Conservation (phyloP, 2,113 vertebrate species). For the Pelecanoides urinatrix region DNA sequence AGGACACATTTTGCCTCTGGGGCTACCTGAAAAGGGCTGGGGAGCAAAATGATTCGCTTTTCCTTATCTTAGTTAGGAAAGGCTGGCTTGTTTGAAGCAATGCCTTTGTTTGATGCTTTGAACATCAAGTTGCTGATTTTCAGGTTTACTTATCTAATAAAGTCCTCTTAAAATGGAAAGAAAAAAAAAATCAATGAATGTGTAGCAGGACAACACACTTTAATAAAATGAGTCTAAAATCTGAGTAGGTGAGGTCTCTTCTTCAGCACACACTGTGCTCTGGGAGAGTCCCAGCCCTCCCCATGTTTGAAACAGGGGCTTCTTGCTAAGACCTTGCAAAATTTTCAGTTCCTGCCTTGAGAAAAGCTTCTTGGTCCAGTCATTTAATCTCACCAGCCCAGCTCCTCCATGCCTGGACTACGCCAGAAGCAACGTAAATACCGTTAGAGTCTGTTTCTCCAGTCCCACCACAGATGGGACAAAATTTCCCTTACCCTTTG, state of each 20-base stretch:
- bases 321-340: not conserved
- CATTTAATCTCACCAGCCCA: not conserved
- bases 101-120: not conserved
- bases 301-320: fast-evolving
- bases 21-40: not conserved
- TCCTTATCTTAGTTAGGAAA: not conserved
- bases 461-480: not conserved
- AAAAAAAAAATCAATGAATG: not conserved
- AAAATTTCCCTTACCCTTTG: not conserved
- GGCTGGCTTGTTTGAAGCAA: not conserved
- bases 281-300: not conserved
- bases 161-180: not conserved
- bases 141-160: not conserved
- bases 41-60: not conserved
- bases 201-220: fast-evolving
- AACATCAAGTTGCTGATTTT: not conserved
- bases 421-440: not conserved
- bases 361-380: not conserved
- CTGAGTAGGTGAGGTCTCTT: not conserved
- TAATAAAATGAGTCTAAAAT: not conserved
- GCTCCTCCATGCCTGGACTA: not conserved
- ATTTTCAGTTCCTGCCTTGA: not conserved
- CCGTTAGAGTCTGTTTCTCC: not conserved
- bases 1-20: not conserved
- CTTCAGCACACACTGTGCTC: not conserved